phyloP scores from a whole-genome alignment of 2,113 vertebrate species.

The Balaeniceps rex region DNA sequence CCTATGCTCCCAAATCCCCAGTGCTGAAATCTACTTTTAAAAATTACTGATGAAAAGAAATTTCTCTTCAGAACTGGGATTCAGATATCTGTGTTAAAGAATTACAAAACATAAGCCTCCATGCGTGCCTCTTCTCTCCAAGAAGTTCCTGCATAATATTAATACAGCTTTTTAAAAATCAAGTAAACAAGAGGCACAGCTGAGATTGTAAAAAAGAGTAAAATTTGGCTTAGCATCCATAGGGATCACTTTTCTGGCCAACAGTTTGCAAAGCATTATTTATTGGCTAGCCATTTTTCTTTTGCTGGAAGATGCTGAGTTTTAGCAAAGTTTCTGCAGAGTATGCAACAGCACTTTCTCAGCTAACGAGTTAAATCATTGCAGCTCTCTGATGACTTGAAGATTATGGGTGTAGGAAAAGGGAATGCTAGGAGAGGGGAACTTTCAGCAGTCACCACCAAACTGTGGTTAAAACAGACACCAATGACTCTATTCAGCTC shows the following conservation, averaged over 20 bases:
- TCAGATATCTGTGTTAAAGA: not conserved
- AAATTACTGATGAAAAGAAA: not conserved
- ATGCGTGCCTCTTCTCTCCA: not conserved
- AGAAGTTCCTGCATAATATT: not conserved
- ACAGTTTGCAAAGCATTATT: constrained; percentile 13
- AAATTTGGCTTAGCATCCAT: not conserved
- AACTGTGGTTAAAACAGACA: constrained; percentile 65
- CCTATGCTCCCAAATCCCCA: not conserved
- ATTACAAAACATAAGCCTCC: not conserved
- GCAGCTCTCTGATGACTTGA: not conserved
- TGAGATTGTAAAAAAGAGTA: not conserved
- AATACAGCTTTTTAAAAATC: not conserved
- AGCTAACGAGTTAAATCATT: constrained; percentile 22
- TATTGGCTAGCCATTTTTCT: not conserved
- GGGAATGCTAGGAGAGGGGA: constrained; percentile 25
- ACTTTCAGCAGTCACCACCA: constrained; percentile 29
- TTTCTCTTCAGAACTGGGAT: not conserved
- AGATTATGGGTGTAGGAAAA: constrained; percentile 56
- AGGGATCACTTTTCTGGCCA: not conserved
- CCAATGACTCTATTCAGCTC: constrained; percentile 65
- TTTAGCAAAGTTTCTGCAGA: constrained; percentile 10
- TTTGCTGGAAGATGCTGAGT: constrained; percentile 16
- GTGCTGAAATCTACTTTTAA: not conserved
- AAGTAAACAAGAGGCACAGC: not conserved
- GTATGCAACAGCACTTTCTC: not conserved